Evolutionary conservation across 2,113 vertebrate genomes (phyloP), one percentile per base, ranked within the genome.

Genomic region (Mohoua ochrocephala): DNA sequence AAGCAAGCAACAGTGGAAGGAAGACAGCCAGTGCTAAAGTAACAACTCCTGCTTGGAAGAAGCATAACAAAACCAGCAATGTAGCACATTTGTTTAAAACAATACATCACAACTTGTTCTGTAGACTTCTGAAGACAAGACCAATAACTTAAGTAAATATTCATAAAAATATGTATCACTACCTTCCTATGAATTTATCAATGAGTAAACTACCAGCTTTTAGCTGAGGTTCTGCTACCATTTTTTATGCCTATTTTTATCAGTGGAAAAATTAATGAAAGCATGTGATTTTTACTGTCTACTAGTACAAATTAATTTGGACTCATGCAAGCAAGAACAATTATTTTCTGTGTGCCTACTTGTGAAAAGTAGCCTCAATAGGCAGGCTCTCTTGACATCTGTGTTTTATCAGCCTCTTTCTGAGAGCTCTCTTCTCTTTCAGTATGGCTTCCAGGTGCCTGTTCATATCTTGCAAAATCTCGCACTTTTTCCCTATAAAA

Each of bases 391-490:
- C 98, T 91, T 98, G 97, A 91, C 97, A 98, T 60, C 97, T 91
- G 28, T 98, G 98, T 73, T 97, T 98, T 94, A 98, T 91, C 85
- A 99, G 95, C 78, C 98, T 98, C 96, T 98, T 98, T 42, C 98
- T 97, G 69, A 99, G 98, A 60, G 88, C 42, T 10, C 79, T 97
- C 97, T 99, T 98, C 54, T 99, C 98, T 87, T 98, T 98, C 76
- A 99, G 92, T 23, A 99, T 59, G 0, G 98, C 95, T 97, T 99
- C 98, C 95, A 99, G 97, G 92, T 99, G 99, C 35, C 53, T 96
- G 42, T 98, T 98, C 94, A 99, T 98, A 88, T 83, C 95, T 98
- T 99, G 98, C 61, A 99, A 76, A 70, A 75, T 78, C 15, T 98
- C 84, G 8, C 98, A 98, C 92, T 98, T 98, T 70, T 97, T 63